Evolutionary conservation across 2,113 vertebrate species (phyloP).

Genomic region (Hippocampus zosterae): DNA sequence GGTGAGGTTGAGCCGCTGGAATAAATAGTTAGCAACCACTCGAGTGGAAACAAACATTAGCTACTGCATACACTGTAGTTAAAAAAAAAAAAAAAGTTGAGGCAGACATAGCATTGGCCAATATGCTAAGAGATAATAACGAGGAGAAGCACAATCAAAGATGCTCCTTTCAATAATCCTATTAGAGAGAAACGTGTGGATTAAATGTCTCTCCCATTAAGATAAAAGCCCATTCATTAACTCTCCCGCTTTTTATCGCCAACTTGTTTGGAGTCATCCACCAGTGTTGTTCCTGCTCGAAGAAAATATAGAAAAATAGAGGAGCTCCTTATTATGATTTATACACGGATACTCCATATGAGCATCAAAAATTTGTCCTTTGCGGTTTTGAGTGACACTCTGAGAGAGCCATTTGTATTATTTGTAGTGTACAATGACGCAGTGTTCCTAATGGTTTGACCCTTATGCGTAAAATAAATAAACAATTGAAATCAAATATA

Average conservation of each 20-base stretch:
- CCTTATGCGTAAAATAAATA: not conserved
- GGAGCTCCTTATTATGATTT: constrained; percentile 3
- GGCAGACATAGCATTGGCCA: not conserved
- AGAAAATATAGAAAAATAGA: constrained; percentile 1
- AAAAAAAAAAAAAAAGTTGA: not conserved
- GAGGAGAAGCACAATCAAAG: constrained; percentile 18
- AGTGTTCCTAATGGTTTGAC: not conserved
- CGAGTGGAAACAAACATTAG: constrained; percentile 67
- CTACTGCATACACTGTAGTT: constrained; percentile 2
- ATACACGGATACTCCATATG: not conserved
- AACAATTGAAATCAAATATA: not conserved
- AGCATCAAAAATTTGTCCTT: not conserved
- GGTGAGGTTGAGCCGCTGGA: constrained; percentile 63
- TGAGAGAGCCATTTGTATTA: not conserved
- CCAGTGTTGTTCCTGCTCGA: not conserved
- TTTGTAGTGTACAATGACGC: not conserved
- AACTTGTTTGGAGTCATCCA: constrained; percentile 10
- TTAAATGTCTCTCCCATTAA: constrained; percentile 44
- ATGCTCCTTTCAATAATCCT: constrained; percentile 52
- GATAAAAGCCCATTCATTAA: constrained; percentile 50
- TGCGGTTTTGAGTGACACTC: constrained; percentile 11
- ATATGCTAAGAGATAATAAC: not conserved
- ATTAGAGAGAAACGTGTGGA: constrained; percentile 39
- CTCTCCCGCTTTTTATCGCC: constrained; percentile 7
- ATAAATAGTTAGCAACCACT: constrained; percentile 64